These are phyloP conservation scores for Paracyclopina nana DNA, from an alignment of 1,140 invertebrate genomes.

Conservation along the genomic window DNA sequence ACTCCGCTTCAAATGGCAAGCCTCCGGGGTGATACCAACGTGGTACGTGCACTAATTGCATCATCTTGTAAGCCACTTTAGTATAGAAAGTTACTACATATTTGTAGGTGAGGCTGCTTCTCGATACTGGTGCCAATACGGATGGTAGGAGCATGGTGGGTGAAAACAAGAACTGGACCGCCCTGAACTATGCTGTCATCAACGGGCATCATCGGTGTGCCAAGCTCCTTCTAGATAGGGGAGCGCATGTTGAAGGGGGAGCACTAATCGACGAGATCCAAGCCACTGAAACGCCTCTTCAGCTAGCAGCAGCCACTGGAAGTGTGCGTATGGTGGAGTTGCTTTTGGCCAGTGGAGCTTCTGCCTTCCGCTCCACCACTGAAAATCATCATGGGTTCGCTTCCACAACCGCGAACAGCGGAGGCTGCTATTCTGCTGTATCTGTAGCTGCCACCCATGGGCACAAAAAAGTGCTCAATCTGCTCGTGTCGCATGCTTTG, in stretches of 20 bases:
- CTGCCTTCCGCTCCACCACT: constrained; percentile 64
- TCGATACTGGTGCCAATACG: constrained; percentile 54
- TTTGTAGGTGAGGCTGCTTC: constrained; percentile 37
- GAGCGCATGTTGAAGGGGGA: constrained; percentile 64
- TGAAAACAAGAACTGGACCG: constrained; percentile 55
- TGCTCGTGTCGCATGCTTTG: constrained; percentile 42
- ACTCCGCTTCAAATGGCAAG: constrained; percentile 60
- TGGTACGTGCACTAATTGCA: too few relatives aligned
- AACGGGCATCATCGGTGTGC: constrained; percentile 34
- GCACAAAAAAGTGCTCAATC: constrained; percentile 48
- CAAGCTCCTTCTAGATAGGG: constrained; percentile 41
- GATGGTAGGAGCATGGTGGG: too few relatives aligned
- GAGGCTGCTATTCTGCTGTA: constrained; percentile 40
- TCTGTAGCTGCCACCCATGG: constrained; percentile 69
- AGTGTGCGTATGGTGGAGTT: constrained; percentile 57
- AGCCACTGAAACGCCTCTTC: constrained; percentile 61
- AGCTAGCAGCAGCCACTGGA: constrained; percentile 57
- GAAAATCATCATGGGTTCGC: background rate
- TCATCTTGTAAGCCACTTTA: too few relatives aligned
- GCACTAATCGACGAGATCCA: too few relatives aligned
- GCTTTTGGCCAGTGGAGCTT: constrained; percentile 55
- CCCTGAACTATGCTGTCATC: constrained; percentile 44
- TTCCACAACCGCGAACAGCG: constrained; percentile 20
- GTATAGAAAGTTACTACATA: too few relatives aligned
- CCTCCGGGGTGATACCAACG: constrained; percentile 51